Evolutionary conservation across 2,888 invertebrate genomes (phyloP).

Genomic region (Hypomecis punctinalis): DNA sequence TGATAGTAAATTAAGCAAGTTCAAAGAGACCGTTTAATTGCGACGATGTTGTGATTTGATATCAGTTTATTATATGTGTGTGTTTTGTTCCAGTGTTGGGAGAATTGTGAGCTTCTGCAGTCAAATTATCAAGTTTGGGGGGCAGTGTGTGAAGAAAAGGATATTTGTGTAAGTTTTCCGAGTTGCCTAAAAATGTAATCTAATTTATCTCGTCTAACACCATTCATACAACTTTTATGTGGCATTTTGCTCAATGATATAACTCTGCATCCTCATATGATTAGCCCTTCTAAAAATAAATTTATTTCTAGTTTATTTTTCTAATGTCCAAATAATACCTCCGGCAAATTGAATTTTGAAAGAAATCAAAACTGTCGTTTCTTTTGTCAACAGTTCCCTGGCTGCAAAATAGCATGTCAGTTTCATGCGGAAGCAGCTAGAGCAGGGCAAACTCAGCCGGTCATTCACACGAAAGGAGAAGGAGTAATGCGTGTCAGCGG

Average conservation of each 20-base stretch:
- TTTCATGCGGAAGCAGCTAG: constrained; percentile 87
- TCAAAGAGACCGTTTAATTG: constrained; percentile 60
- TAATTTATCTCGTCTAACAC: too few relatives aligned
- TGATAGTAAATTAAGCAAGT: constrained; percentile 58
- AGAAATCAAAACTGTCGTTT: not conserved
- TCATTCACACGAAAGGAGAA: constrained; percentile 89
- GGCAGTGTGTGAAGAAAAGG: constrained; percentile 88
- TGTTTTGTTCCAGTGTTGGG: constrained; percentile 89
- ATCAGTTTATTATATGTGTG: constrained; percentile 47
- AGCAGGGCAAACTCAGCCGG: constrained; percentile 87
- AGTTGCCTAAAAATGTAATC: too few relatives aligned
- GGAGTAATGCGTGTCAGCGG: constrained; percentile 87
- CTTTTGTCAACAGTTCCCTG: constrained; percentile 86
- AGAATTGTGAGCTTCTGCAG: constrained; percentile 90
- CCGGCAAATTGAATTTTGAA: too few relatives aligned
- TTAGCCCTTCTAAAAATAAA: too few relatives aligned
- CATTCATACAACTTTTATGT: too few relatives aligned
- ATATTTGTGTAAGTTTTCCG: constrained; percentile 88
- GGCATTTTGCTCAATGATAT: too few relatives aligned
- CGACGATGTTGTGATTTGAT: constrained; percentile 55
- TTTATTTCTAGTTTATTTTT: too few relatives aligned
- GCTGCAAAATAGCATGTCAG: constrained; percentile 89
- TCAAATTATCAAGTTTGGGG: constrained; percentile 90
- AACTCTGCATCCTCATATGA: too few relatives aligned
- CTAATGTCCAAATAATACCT: too few relatives aligned